Evolutionary conservation across 2,888 invertebrate species (phyloP), one percentile per base, ranked within the genome.

Genomic region (Lamellibrachia satsuma): DNA sequence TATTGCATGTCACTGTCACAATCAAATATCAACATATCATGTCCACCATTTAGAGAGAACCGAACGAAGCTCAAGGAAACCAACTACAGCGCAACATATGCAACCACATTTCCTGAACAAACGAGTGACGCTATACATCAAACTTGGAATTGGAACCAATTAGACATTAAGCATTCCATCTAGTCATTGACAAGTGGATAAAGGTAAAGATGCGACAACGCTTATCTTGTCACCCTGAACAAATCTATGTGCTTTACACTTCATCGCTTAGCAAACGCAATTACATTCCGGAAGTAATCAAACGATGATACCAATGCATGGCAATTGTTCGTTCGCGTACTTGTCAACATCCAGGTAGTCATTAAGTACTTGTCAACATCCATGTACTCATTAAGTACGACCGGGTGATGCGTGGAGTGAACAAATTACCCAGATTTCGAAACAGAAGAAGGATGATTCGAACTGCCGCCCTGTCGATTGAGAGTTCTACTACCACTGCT

Each of bases 241-340:
- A 75, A 75, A 75, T 75, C 75, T 75, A 75, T 22, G 75, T 75
- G 15, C 75, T 75, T 75, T 75, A n/a, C 75, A 75, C n/a, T 75
- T 75, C 75, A 75, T 22, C 75, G 75, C n/a, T 75, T 75, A 6
- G 75, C 22, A 75, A 22, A 75, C 6, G 3, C 22, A 22, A 75
- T 75, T 75, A 75, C 15, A 75, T 75, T 75, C 15, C 22, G 22
- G 75, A 75, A 75, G 75, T 4, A 60, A 15, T 11, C 15, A 60
- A 11, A 22, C 22, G 15, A 11, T 22, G 15, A 22, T 22, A 75
- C n/a, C 75, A 22, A 75, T 75, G 4, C 22, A 55, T 9, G 9
- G 0, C 7, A 9, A 1, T 55, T 75, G 75, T 2, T 75, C 75
- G 75, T 75, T 75, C 15, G n/a, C 4, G 15, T 75, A 22, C 22